Evolutionary conservation across 2,888 invertebrate genomes (phyloP), one percentile per base, ranked within the genome.

Genomic region (Cheiracanthium punctorium): DNA sequence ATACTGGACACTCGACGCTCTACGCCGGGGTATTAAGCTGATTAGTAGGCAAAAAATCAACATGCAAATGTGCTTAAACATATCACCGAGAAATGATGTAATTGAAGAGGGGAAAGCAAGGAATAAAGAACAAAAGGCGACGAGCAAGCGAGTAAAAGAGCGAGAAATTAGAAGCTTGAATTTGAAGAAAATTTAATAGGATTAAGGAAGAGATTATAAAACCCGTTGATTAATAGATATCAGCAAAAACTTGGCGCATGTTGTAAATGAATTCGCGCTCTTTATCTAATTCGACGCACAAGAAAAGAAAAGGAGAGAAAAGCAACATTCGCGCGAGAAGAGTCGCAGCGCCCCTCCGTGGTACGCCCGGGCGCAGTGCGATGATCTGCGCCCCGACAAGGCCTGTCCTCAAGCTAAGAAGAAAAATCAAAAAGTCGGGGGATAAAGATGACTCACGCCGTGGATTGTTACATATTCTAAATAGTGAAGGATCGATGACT

Each of bases 211-310:
- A 80, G 79, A 80, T 80, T 80, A 80, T 82, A 80, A 72, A 79
- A 85, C 74, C 79, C 79, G 85, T 85, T 85, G 85, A 85, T 85
- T 85, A 85, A 85, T 85, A 85, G 80, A 85, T 73, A 79, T 71
- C 74, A 69, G 85, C 52, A 84, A 84, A 84, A 77, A 73, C 72
- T 64, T 73, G 79, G 52, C 33, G 70, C 74, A 76, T 82, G 71
- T 64, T 70, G 52, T 70, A 76, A 82, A 82, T 82, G 82, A 82
- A 82, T 69, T 64, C 32, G 72, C 73, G 48, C 32, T 32, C 58
- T 52, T 73, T 52, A 72, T 48, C 73, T 52, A 58, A 73, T 69
- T 69, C 69, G 33, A 69, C 33, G 33, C 33, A 69, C 20, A 69
- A 69, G 32, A 69, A 69, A 69, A 33, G 10, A 69, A 69, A 69